Base-by-base conservation (phyloP, 2,797 vertebrate genomes). In the Macropus fuliginosus region DNA sequence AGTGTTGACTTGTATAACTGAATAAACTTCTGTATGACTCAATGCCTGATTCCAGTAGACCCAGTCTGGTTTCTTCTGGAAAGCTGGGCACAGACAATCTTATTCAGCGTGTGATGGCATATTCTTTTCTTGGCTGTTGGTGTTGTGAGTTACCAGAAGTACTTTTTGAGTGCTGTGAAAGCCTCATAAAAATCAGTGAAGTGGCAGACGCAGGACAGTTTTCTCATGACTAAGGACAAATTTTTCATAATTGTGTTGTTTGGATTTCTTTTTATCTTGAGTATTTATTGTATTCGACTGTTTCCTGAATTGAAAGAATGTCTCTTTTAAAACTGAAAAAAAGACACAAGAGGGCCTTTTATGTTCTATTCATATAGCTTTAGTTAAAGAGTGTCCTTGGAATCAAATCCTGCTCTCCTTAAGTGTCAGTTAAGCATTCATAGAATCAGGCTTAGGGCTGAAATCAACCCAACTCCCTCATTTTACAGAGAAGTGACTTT, bases 211-310 rank as follows among this genome's bases (percentile, higher is more conserved):
- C 21, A 81, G 40, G 74, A 59, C 24, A 96, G 59, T 50, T 93
- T 93, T 96, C 93, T 93, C 92, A 18, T 46, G 94, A 94, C 34
- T 62, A 91, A 74, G 87, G 28, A 62, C 92, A 94, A 54, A 87
- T 29, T 92, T 96, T 96, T 95, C 92, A 95, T 50, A 93, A 13
- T 54, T 62, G 34, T 93, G 94, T 94, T 93, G 5, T 93, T 97
- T 92, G 93, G 62, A 0, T 46, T 81, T 46, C 0, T 62, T 81
- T 81, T 81, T 81, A 46, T 21, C 74, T 46, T 18, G 3, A 81
- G n/a, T 46, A 46, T 81, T 81, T 81, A 46, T 81, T 81, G 18
- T 24, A 18, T 81, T 46, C 40, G 34, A 74, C 40, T 93, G 24
- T 90, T 92, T 91, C 6, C 90, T 57, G 56, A 50, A 91, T 87